phyloP scores from a whole-genome alignment of 53 echinoderm and acorn worm genomes.

The Temnopleurus reevesii region DNA sequence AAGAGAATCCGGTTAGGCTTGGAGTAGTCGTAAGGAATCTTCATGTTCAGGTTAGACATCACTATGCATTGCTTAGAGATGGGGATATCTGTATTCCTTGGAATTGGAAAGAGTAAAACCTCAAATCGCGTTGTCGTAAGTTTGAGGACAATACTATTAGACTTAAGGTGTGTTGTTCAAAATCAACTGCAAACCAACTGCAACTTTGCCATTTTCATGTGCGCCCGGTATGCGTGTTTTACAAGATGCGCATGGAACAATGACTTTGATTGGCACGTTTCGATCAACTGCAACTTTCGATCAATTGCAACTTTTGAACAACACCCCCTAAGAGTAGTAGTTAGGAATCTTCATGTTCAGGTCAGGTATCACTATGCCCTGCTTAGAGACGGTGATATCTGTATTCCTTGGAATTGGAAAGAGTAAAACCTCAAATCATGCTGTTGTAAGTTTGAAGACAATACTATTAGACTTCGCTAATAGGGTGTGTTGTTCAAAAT shows the following conservation, averaged over 20 bases:
- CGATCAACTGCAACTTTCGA: no score
- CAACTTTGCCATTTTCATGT: no score
- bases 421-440: conserved; percentile 64
- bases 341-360: conserved; percentile 61
- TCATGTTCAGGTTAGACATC: conserved; percentile 66
- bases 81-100: conserved; percentile 94
- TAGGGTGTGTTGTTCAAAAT: no score
- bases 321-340: conserved; percentile 64
- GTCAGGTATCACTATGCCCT: conserved; percentile 74
- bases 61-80: conserved; percentile 72
- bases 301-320: no score
- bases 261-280: no score
- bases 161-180: no score
- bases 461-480: conserved; percentile 51
- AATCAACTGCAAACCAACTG: no score
- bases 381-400: conserved; percentile 81
- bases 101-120: conserved; percentile 80
- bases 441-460: conserved; percentile 72
- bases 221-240: no score
- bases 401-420: conserved; percentile 95
- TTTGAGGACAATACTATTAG: not conserved
- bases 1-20: conserved; percentile 57
- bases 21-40: conserved; percentile 64
- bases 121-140: not conserved
- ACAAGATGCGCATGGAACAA: no score